These are phyloP conservation scores for Lagopus muta DNA, from an alignment of 2,113 vertebrate species.

Conservation along the genomic window DNA sequence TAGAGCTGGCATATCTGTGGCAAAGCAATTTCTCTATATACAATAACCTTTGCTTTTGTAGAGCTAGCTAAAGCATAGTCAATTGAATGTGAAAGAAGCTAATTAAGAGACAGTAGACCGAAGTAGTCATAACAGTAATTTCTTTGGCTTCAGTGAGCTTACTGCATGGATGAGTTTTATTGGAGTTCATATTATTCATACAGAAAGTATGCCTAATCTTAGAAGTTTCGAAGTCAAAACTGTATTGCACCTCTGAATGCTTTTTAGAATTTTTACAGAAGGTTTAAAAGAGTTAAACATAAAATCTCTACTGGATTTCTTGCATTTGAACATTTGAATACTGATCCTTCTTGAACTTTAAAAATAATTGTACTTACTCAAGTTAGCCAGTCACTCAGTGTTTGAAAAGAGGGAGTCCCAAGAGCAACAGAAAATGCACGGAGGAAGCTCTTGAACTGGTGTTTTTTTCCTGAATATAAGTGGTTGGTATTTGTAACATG, in stretches of 20 bases:
- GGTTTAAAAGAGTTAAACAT: not conserved
- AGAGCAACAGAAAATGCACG: not conserved
- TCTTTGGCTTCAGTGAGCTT: constrained; percentile 43
- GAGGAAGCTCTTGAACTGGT: not conserved
- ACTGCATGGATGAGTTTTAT: constrained; percentile 55
- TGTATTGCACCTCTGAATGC: not conserved
- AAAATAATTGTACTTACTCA: not conserved
- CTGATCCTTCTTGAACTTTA: not conserved
- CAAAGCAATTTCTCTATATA: not conserved
- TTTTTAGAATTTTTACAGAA: not conserved
- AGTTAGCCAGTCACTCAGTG: not conserved
- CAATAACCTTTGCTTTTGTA: constrained; percentile 44
- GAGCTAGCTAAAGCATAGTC: constrained; percentile 16
- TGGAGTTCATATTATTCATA: not conserved
- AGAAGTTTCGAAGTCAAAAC: not conserved
- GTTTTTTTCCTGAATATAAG: not conserved
- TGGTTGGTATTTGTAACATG: constrained; percentile 5
- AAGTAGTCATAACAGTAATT: constrained; percentile 40
- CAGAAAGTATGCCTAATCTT: not conserved
- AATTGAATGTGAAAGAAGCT: constrained; percentile 48
- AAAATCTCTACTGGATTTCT: not conserved
- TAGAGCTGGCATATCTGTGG: not conserved
- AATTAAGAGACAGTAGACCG: constrained; percentile 43
- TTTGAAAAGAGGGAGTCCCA: constrained; percentile 4
- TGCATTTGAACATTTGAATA: not conserved